These are phyloP conservation scores for Thamnophis elegans DNA, from an alignment of 2,797 vertebrate genomes.

Conservation along the genomic window DNA sequence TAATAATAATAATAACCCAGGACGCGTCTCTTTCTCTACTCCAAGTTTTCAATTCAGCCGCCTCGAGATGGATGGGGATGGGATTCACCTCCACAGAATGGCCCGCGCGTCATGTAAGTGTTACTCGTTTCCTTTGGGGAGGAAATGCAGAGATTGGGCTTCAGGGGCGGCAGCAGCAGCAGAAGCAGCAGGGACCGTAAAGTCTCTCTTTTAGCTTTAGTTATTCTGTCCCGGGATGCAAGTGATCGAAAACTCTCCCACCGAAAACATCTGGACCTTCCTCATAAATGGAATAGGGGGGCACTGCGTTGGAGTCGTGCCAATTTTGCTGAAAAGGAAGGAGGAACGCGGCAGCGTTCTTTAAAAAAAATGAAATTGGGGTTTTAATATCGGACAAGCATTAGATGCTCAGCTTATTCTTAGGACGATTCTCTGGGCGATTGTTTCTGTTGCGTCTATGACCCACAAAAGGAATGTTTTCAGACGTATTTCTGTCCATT, in stretches of 20 bases:
- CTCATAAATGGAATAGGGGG: not conserved
- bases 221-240: not conserved
- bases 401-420: slow-evolving; percentile 25
- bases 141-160: not conserved
- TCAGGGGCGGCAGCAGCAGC: not conserved
- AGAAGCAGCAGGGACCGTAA: too few species aligned
- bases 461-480: not conserved
- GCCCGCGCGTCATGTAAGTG: slow-evolving; percentile 67
- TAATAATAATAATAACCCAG: slow-evolving; percentile 21
- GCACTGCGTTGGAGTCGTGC: not conserved
- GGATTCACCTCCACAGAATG: slow-evolving; percentile 64
- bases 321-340: not conserved
- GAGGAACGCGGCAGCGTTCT: not conserved
- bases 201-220: not conserved
- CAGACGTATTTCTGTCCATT: not conserved
- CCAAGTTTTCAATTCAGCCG: slow-evolving; percentile 34
- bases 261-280: not conserved
- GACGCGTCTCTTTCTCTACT: slow-evolving; percentile 21
- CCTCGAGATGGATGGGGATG: slow-evolving; percentile 60
- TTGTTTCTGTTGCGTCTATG: not conserved
- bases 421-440: not conserved
- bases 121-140: not conserved
- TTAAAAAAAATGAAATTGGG: not conserved
- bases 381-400: not conserved
- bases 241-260: not conserved